Conservation (phyloP, 2,113 vertebrate genomes). For the Zosterops japonicus region DNA sequence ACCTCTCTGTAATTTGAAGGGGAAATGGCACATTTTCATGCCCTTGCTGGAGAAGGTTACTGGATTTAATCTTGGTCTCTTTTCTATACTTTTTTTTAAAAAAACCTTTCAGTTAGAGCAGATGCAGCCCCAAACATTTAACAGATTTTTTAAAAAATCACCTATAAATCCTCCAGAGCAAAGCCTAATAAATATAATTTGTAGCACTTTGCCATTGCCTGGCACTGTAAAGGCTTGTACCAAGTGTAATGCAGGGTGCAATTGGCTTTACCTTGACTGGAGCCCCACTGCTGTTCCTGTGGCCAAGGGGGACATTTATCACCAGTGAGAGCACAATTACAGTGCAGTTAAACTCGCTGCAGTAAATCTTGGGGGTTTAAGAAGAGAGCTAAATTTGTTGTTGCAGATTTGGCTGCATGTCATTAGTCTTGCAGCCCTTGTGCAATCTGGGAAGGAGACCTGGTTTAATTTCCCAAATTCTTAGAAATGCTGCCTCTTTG, state of each 20-base stretch:
- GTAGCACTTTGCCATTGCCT: not conserved
- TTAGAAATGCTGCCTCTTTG: not conserved
- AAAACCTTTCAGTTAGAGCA: not conserved
- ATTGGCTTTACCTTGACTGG: not conserved
- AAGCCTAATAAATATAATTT: not conserved
- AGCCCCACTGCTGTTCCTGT: not conserved
- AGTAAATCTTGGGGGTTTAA: not conserved
- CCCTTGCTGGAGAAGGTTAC: not conserved
- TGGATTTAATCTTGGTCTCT: not conserved
- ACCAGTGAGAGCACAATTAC: slow-evolving; percentile 13
- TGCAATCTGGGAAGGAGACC: not conserved
- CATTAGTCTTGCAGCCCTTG: not conserved
- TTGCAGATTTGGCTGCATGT: not conserved
- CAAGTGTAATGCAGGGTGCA: not conserved
- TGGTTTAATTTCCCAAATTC: not conserved
- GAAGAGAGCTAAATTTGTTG: not conserved
- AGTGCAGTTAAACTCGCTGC: not conserved
- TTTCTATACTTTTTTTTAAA: not conserved
- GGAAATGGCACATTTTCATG: not conserved
- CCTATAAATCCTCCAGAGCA: not conserved
- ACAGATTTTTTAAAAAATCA: not conserved
- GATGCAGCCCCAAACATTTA: not conserved
- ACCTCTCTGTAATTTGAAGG: not conserved
- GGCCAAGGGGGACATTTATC: not conserved
- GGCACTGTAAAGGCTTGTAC: not conserved